Conservation (phyloP, 2,113 vertebrate species). For the Brevimyrus niger region DNA sequence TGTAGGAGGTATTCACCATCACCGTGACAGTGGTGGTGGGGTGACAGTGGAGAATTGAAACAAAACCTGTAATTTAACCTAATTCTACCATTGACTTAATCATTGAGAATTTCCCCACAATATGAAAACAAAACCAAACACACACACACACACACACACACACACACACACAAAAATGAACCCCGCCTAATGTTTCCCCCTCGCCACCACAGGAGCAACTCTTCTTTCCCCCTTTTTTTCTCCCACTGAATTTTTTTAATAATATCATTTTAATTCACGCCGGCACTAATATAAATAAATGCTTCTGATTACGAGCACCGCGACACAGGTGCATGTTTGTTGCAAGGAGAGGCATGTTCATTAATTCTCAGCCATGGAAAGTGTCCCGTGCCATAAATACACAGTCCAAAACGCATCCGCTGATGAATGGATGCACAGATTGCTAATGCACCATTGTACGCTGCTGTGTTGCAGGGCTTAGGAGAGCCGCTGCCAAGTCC, state of each 20-base stretch:
- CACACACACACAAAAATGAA: slow-evolving; percentile 13
- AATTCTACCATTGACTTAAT: slow-evolving; percentile 38
- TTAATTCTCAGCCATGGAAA: slow-evolving; percentile 99
- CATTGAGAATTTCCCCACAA: slow-evolving; percentile 21
- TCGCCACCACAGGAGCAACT: slow-evolving; percentile 29
- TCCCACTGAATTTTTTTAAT: slow-evolving; percentile 36
- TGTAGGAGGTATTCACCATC: background rate
- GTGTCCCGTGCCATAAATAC: slow-evolving; percentile 98
- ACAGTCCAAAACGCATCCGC: slow-evolving; percentile 89
- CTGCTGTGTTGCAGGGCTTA: slow-evolving; percentile 69
- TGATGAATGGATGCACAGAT: slow-evolving; percentile 98
- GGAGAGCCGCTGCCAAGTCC: slow-evolving; percentile 76
- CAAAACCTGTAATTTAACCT: slow-evolving; percentile 33
- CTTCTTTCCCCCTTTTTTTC: slow-evolving; percentile 29
- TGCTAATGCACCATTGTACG: slow-evolving; percentile 95
- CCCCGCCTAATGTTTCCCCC: slow-evolving; percentile 26
- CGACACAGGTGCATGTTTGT: slow-evolving; percentile 99
- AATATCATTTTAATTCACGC: slow-evolving; percentile 80
- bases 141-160: background rate
- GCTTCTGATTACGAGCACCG: slow-evolving; percentile 99
- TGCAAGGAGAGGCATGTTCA: slow-evolving; percentile 99
- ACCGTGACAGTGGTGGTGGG: background rate
- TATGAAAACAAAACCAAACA: slow-evolving; percentile 13
- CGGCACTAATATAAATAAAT: slow-evolving; percentile 99
- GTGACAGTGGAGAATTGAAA: slow-evolving; percentile 28